Percentiles rank a stretch among this genome's conserved stretches.
phyloP scores from a whole-genome alignment of 2,888 invertebrate species.

The Flexamia atlantica region DNA sequence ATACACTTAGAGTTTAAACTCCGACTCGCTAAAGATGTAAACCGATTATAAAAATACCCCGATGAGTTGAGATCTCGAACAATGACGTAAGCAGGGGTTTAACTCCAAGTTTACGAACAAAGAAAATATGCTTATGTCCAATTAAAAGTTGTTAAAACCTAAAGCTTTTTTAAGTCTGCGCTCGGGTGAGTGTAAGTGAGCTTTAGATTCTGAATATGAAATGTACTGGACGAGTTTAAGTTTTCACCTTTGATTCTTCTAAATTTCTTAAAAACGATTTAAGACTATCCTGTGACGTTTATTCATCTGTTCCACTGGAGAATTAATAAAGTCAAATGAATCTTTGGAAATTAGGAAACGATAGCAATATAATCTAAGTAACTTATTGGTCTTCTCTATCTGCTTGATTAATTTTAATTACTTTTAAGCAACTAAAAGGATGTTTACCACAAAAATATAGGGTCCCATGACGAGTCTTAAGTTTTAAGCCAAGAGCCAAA shows the following conservation, averaged over 20 bases:
- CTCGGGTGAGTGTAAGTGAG: background rate
- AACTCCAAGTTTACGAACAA: constrained; percentile 23
- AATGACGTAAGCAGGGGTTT: background rate
- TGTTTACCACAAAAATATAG: no score
- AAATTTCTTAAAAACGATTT: no score
- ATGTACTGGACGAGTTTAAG: background rate
- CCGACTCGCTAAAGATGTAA: background rate
- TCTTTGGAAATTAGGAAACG: background rate
- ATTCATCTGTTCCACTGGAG: background rate
- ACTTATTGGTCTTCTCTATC: no score
- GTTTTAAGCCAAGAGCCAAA: no score
- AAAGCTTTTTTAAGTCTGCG: constrained; percentile 25
- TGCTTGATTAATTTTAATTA: no score
- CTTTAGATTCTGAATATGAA: constrained; percentile 10
- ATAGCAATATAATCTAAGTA: background rate
- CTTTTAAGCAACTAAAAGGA: no score
- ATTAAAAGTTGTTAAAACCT: constrained; percentile 39
- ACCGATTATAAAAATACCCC: constrained; percentile 24
- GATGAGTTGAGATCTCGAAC: constrained; percentile 25
- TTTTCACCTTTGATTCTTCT: no score
- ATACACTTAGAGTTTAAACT: background rate
- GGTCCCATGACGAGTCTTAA: no score
- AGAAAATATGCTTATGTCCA: constrained; percentile 20
- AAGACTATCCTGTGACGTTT: no score
- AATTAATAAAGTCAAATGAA: constrained; percentile 1